Base-by-base conservation (phyloP, 2,797 vertebrate species). In the Phalloptychus januarius region DNA sequence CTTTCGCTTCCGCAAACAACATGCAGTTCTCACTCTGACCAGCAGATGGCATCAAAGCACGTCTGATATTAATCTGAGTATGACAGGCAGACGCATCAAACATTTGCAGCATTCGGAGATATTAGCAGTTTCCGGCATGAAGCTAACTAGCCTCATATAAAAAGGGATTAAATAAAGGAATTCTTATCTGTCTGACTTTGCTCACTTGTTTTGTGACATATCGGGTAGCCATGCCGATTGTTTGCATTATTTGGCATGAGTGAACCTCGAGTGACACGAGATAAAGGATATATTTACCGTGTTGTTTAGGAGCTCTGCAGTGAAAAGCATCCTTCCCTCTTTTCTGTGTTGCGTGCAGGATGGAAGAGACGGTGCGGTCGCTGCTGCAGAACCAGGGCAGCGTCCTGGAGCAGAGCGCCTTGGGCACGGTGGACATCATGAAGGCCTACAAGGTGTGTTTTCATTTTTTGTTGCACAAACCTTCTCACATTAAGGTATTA, bases 281-380 rank as follows among this genome's bases (percentile, higher is more conserved):
- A 61, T 16, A 33, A 61, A 58, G 31, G 10, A 18, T 0, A 18
- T 20, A 20, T 58, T 1, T 31, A 13, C 6, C 18, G 18, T 11
- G 18, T 36, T 36, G 31, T 63, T 8, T 63, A 11, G 36, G 11
- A 65, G 7, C 18, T 18, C 61, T 5, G 7, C 33, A 38, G 16
- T 4, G 1, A 65, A 38, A 38, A 36, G 36, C 36, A 40, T 8
- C 2, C 8, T 38, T 20, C 23, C 18, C 63, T 67, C 25, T 25
- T 56, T 25, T 11, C 20, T 40, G 61, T 50, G 63, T 72, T 82
- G 11, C 86, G 65, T 86, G 82, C 90, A 98, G 97, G 94, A 97
- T 98, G 97, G 97, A 98, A 95, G 97, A 97, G 94, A 97, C 97
- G 42, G 96, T 98, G 87, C 95, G 96, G 87, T 96, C 96, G 85